Evolutionary conservation across 2,797 vertebrate species (phyloP), one percentile per base, ranked within the genome.

Genomic region (Protonibea diacanthus): DNA sequence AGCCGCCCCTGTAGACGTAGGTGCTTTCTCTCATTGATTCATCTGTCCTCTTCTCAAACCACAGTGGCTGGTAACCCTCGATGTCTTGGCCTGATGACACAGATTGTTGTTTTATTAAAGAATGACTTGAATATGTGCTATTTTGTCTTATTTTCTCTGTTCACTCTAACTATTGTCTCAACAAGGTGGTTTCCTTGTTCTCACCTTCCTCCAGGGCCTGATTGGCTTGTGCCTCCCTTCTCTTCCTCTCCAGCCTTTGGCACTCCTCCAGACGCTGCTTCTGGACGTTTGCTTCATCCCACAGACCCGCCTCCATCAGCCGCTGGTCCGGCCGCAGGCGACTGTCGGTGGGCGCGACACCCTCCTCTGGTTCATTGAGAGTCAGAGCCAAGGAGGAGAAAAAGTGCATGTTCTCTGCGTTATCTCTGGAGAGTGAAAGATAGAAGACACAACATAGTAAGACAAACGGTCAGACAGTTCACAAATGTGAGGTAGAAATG

Each of bases 401-500:
- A 82, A 95, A 98, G 90, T 99, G 97, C 97, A 99, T 99, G 93
- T 98, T 97, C 88, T 99, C 98, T 0, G 98, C 96, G 11, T 97
- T 96, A 65, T 98, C 97, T 91, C 98, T 99, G 75, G 1, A 69
- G 44, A 72, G 20, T 0, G 29, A 58, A 27, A 60, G 6, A 64
- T 1, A 53, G 25, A 55, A 5, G 29, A 59, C 45, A 38, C 20
- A 51, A 3, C 13, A 45, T 18, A 49, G 48, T 20, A 53, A 51
- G 33, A 61, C 11, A 68, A 33, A 27, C 49, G 8, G 38, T 7
- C 11, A 55, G 27, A 44, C 18, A 47, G 70, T 49, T 57, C 12
- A 40, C 17, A 74, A 6, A 70, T 51, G 44, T 44, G 9, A 12
- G 11, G 33, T 2, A 27, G 47, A 29, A 56, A 84, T 20, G 23